Evolutionary conservation across 2,113 vertebrate species (phyloP).

Genomic region (Desmodus rotundus): DNA sequence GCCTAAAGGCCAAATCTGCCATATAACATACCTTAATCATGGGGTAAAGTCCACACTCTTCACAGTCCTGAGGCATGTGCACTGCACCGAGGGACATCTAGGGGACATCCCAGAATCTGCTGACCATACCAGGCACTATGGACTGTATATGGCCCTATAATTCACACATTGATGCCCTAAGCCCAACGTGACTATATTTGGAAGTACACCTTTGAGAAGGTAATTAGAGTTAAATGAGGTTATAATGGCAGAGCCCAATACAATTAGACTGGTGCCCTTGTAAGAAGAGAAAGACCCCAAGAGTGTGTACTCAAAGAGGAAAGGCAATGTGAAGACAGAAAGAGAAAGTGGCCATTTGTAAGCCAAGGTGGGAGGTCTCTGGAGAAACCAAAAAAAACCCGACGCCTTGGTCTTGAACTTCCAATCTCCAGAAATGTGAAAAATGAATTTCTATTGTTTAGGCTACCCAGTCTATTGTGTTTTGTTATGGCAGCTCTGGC

Average conservation of each 20-base stretch:
- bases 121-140: not conserved
- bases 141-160: not conserved
- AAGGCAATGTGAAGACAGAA: not conserved
- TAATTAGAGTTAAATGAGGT: not conserved
- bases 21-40: not conserved
- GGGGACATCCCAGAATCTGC: not conserved
- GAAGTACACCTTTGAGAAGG: not conserved
- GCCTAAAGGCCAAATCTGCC: not conserved
- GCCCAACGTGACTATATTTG: not conserved
- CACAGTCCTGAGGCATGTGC: not conserved
- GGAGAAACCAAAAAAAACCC: not conserved
- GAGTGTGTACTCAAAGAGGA: not conserved
- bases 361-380: not conserved
- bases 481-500: not conserved
- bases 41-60: not conserved
- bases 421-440: not conserved
- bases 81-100: not conserved
- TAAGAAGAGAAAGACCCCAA: not conserved
- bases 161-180: not conserved
- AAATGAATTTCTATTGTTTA: not conserved
- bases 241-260: not conserved
- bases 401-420: not conserved
- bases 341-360: not conserved
- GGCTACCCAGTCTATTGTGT: not conserved
- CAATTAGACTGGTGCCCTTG: not conserved